phyloP scores from a whole-genome alignment of 2,797 vertebrate genomes.

The Rhadinocentrus ornatus region DNA sequence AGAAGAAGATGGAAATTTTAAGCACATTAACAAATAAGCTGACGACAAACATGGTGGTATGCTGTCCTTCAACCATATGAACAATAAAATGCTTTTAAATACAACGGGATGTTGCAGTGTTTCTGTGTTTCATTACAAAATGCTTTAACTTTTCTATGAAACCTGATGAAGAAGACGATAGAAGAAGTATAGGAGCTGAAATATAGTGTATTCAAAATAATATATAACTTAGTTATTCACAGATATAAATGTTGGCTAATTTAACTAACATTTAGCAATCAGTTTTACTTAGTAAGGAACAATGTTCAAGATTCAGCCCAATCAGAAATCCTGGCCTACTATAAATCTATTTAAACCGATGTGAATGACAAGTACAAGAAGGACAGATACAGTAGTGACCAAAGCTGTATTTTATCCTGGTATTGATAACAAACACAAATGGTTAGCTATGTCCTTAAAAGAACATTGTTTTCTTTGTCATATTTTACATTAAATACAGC shows the following conservation, averaged over 20 bases:
- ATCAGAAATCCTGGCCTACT: neutral
- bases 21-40: neutral
- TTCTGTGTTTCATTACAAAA: neutral
- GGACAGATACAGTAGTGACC: neutral
- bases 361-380: neutral
- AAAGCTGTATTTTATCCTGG: neutral
- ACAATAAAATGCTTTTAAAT: neutral
- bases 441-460: neutral
- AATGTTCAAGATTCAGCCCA: neutral
- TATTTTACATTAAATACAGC: neutral
- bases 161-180: neutral
- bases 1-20: too few species aligned
- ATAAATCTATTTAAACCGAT: neutral
- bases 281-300: neutral
- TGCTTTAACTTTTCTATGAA: neutral
- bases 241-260: constrained; percentile 1
- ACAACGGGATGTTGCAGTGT: neutral
- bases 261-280: neutral
- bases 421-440: neutral
- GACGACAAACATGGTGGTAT: neutral
- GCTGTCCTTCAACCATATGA: neutral
- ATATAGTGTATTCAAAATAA: neutral
- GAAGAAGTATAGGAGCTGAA: neutral
- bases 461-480: neutral
- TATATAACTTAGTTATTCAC: neutral